Evolutionary conservation across 2,113 vertebrate species (phyloP).

Genomic region (Ophthalmolycus amberensis): DNA sequence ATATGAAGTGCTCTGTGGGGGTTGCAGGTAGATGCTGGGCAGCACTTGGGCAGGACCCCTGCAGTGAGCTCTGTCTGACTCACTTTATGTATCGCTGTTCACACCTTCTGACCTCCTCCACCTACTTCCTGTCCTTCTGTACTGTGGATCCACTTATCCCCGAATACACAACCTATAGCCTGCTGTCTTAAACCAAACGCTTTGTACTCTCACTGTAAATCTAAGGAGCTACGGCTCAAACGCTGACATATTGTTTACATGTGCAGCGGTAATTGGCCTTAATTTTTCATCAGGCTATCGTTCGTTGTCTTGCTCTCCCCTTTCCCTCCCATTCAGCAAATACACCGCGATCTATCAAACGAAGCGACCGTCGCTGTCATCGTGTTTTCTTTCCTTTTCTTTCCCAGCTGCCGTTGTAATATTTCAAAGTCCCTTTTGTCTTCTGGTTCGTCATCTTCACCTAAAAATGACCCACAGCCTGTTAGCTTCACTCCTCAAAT

Average conservation of each 20-base stretch:
- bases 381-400: slow-evolving; percentile 28
- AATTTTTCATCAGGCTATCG: slow-evolving; percentile 43
- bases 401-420: slow-evolving; percentile 19
- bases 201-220: slow-evolving; percentile 20
- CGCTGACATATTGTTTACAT: slow-evolving; percentile 42
- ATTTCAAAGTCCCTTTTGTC: slow-evolving; percentile 19
- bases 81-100: slow-evolving; percentile 73
- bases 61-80: slow-evolving; percentile 79
- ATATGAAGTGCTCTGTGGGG: slow-evolving; percentile 74
- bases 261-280: slow-evolving; percentile 45
- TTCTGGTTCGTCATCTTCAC: slow-evolving; percentile 31
- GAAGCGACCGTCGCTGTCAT: slow-evolving; percentile 33
- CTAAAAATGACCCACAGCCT: slow-evolving; percentile 31
- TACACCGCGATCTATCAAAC: slow-evolving; percentile 40
- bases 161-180: slow-evolving; percentile 17
- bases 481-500: slow-evolving; percentile 29
- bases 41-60: slow-evolving; percentile 76
- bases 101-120: slow-evolving; percentile 64
- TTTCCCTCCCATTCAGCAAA: slow-evolving; percentile 42
- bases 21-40: slow-evolving; percentile 78
- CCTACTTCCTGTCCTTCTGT: slow-evolving; percentile 46
- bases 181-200: slow-evolving; percentile 16
- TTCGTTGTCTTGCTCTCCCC: slow-evolving; percentile 16
- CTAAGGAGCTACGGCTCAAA: slow-evolving; percentile 24
- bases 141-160: slow-evolving; percentile 27